These are phyloP conservation scores for Aleiodes sp. DNA, from an alignment of 1,140 invertebrate genomes.

Conservation along the genomic window DNA sequence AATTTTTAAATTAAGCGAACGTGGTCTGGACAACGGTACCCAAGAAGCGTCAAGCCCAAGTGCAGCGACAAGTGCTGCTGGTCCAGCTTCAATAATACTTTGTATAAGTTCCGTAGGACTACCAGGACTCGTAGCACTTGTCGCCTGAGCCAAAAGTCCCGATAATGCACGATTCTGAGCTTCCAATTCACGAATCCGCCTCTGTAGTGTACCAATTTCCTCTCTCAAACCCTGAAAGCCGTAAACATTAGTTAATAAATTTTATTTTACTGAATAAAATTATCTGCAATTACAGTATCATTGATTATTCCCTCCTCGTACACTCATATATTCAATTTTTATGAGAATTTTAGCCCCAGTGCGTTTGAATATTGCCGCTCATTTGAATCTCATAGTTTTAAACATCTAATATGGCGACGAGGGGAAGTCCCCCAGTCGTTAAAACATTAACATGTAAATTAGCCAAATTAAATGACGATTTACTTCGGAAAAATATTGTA, in stretches of 20 bases:
- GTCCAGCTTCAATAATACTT: conserved; percentile 54
- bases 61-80: conserved; percentile 51
- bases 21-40: conserved; percentile 71
- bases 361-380: too few relatives aligned
- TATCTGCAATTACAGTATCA: not conserved
- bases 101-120: conserved; percentile 49
- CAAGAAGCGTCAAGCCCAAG: conserved; percentile 69
- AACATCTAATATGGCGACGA: too few relatives aligned
- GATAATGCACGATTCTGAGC: conserved; percentile 74
- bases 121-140: conserved; percentile 65
- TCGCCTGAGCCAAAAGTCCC: conserved; percentile 72
- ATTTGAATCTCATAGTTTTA: too few relatives aligned
- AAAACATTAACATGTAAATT: too few relatives aligned
- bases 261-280: not conserved
- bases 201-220: conserved; percentile 72
- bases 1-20: conserved; percentile 73
- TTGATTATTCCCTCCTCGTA: not conserved
- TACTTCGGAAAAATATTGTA: too few relatives aligned
- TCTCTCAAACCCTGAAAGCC: conserved; percentile 71
- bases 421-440: too few relatives aligned
- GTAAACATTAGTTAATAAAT: not conserved
- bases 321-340: too few relatives aligned
- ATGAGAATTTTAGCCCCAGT: too few relatives aligned
- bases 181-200: conserved; percentile 74
- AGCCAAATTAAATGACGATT: too few relatives aligned